A percentile compares a stretch with the other conserved stretches of the same genome.
Conservation (phyloP, 2,113 vertebrate genomes). For the Octodon degus region DNA sequence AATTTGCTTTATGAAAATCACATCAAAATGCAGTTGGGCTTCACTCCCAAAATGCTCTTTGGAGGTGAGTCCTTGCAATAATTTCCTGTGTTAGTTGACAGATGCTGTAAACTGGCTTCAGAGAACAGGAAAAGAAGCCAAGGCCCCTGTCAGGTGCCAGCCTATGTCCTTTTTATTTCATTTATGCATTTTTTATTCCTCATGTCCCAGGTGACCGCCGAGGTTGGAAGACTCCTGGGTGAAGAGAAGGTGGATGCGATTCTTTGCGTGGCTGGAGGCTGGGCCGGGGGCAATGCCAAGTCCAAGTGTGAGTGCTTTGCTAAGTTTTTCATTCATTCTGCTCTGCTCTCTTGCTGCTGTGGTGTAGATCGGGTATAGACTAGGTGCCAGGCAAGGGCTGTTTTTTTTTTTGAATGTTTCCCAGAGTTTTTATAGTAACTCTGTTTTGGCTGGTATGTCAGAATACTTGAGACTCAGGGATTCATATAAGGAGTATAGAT, state of each 20-base stretch:
- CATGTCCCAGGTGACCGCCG: constrained; percentile 91
- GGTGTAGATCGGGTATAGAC: fast-evolving
- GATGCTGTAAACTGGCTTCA: not conserved
- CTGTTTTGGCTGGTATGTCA: not conserved
- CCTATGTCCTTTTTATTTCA: not conserved
- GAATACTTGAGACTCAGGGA: not conserved
- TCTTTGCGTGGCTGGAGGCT: constrained; percentile 96
- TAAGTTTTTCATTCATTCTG: not conserved
- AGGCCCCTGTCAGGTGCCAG: fast-evolving
- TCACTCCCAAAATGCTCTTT: not conserved
- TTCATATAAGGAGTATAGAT: not conserved
- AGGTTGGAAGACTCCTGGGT: constrained; percentile 91
- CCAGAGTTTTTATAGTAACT: not conserved
- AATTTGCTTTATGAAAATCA: not conserved
- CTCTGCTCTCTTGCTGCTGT: not conserved
- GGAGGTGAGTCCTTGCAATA: not conserved
- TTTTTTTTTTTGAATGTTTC: not conserved
- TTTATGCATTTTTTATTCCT: fast-evolving
- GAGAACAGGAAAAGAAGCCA: not conserved
- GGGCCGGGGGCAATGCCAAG: constrained; percentile 96
- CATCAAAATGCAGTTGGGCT: not conserved
- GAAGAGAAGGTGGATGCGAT: constrained; percentile 96
- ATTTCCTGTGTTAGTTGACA: not conserved
- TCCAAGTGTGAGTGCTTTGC: constrained; percentile 91
- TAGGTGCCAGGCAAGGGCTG: not conserved